Percentiles rank a stretch among this genome's conserved stretches.
phyloP scores from a whole-genome alignment of 2,113 vertebrate species.

The Ictalurus furcatus region DNA sequence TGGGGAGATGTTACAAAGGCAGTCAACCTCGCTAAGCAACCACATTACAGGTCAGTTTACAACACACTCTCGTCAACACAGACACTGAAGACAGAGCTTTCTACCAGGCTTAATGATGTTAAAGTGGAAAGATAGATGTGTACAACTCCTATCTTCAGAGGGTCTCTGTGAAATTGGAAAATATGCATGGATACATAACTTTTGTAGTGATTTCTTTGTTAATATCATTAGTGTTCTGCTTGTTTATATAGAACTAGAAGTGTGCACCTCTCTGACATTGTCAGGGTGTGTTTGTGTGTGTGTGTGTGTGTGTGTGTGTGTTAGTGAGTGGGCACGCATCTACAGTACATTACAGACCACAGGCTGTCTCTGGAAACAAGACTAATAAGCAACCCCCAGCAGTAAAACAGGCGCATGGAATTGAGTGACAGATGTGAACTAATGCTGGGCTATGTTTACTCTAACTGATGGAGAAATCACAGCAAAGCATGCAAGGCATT shows the following conservation, averaged over 20 bases:
- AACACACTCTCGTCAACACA: conserved; percentile 31
- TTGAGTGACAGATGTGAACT: conserved; percentile 72
- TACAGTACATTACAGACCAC: conserved; percentile 40
- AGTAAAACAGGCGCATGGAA: conserved; percentile 48
- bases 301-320: conserved; percentile 35
- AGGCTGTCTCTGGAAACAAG: conserved; percentile 35
- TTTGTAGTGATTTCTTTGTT: conserved; percentile 16
- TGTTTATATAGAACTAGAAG: conserved; percentile 13
- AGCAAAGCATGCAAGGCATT: conserved; percentile 72
- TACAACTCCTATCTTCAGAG: conserved; percentile 27
- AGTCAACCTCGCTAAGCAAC: conserved; percentile 61
- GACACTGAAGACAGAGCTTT: conserved; percentile 27
- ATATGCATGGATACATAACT: background rate
- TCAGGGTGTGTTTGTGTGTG: conserved; percentile 23
- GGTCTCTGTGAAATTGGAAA: conserved; percentile 11
- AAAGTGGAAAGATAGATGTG: conserved; percentile 33
- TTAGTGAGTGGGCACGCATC: conserved; percentile 44
- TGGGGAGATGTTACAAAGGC: conserved; percentile 67
- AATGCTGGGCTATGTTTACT: conserved; percentile 64
- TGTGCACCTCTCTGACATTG: conserved; percentile 4
- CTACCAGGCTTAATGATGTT: conserved; percentile 30
- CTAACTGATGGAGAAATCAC: conserved; percentile 75
- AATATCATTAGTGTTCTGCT: conserved; percentile 15
- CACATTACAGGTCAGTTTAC: conserved; percentile 66
- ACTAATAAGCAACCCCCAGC: conserved; percentile 37